phyloP scores from a whole-genome alignment of 2,888 invertebrate genomes.

The Heliconius cydno region DNA sequence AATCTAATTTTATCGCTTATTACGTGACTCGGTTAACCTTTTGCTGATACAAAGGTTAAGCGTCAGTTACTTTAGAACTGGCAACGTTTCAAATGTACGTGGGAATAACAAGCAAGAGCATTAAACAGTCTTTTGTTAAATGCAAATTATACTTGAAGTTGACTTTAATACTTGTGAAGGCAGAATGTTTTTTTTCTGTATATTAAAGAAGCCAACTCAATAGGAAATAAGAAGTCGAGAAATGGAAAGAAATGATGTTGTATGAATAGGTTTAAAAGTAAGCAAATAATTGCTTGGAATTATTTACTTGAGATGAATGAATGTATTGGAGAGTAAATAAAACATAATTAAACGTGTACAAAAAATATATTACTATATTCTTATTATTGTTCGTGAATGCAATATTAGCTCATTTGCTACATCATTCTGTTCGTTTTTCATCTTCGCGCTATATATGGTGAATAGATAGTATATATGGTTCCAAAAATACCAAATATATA shows the following conservation, averaged over 20 bases:
- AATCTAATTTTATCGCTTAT: constrained; percentile 10
- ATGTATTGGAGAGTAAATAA: neutral
- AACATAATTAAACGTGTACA: neutral
- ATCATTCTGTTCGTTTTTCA: no score
- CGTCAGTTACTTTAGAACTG: constrained; percentile 20
- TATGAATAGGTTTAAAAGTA: neutral
- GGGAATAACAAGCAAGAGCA: constrained; percentile 26
- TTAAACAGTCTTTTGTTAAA: constrained; percentile 31
- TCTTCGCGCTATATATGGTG: no score
- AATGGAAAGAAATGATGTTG: neutral
- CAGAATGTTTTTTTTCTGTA: neutral
- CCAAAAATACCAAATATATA: no score
- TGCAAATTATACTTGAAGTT: constrained; percentile 24
- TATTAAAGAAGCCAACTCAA: constrained; percentile 10
- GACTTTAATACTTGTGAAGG: constrained; percentile 20
- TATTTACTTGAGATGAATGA: neutral
- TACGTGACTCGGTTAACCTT: constrained; percentile 24
- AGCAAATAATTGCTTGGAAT: constrained; percentile 3
- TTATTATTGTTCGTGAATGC: neutral
- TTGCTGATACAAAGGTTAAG: constrained; percentile 24
- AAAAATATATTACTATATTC: neutral
- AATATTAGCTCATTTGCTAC: no score
- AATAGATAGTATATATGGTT: no score
- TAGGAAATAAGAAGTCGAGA: constrained; percentile 1
- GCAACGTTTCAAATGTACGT: constrained; percentile 29